Base-by-base conservation (phyloP, 1,140 invertebrate genomes). In the Scaptomyza hsui region DNA sequence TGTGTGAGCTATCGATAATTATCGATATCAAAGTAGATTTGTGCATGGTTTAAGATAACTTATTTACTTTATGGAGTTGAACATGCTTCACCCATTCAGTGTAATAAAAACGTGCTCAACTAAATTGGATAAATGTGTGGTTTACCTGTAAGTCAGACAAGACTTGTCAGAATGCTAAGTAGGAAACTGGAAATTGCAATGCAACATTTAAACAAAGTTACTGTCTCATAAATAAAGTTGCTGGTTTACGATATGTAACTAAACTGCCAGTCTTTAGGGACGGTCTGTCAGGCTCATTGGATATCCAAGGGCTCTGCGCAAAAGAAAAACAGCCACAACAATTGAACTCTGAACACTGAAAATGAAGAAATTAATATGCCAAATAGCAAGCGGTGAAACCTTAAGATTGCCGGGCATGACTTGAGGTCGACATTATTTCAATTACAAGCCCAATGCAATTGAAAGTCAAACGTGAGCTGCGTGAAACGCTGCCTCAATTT, bases 341-440 rank as follows among this genome's bases (percentile, higher is more conserved):
- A 24, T 69, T 69, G 56, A 67, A 49, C 42, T 37, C 7, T 37
- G 4, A 37, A 26, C 51, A 26, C n/a, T n/a, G n/a, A n/a, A 60
- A 73, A 76, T 76, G 59, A 73, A 68, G 64, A 73, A 69, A 76
- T 75, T 75, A 75, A 75, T 72, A 75, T 75, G 73, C 69, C 39
- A 51, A 42, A 39, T 35, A 39, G 59, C 67, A 59, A 51, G 9
- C 35, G 21, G 26, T 15, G 13, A 61, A 42, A 37, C 32, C 63
- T 18, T 19, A 39, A 65, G 16, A 59, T 44, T 49, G 24, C 16
- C 29, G 29, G 21, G 24, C 32, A 64, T 26, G 67, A 47, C 21
- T 42, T 32, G 15, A 44, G 26, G 35, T 47, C 47, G 39, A 45
- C 61, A 65, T 72, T 56, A 70, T 70, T 64, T 70, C 67, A 70